Conservation (phyloP, 2,888 invertebrate species). For the Hypselothyrea guttata region DNA sequence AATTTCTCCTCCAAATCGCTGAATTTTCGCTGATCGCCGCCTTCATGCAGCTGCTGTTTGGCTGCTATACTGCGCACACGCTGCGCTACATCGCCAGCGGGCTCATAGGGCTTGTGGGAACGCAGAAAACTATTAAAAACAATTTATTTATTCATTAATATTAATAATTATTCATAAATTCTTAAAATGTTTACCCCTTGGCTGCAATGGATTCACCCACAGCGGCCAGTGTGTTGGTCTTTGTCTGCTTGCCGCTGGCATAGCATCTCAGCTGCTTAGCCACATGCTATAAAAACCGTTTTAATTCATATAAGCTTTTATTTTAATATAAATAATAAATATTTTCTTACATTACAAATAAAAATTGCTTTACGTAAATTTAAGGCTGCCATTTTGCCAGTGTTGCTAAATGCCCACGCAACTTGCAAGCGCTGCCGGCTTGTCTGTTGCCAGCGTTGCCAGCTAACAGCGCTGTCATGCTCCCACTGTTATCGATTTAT, state of each 20-base stretch:
- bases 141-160: neutral
- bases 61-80: slow-evolving; percentile 86
- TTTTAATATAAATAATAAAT: neutral
- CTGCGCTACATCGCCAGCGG: slow-evolving; percentile 86
- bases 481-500: too few relatives aligned
- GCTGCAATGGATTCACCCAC: slow-evolving; percentile 86
- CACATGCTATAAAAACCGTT: slow-evolving; percentile 21
- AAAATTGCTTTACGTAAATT: slow-evolving; percentile 62
- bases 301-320: neutral
- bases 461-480: slow-evolving; percentile 25
- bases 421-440: slow-evolving; percentile 1
- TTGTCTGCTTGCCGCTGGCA: slow-evolving; percentile 80
- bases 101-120: slow-evolving; percentile 88
- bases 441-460: too few relatives aligned
- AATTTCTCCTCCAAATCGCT: slow-evolving; percentile 84
- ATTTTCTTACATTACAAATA: slow-evolving; percentile 52
- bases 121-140: slow-evolving; percentile 89
- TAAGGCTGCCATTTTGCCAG: slow-evolving; percentile 50
- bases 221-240: slow-evolving; percentile 83
- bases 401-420: slow-evolving; percentile 10
- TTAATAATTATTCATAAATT: neutral
- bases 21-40: slow-evolving; percentile 63
- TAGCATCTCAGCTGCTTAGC: slow-evolving; percentile 52
- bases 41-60: slow-evolving; percentile 83
- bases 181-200: slow-evolving; percentile 84